Evolutionary conservation across 92 coral and sea anemone genomes (phyloP).

Genomic region (Blastomussa wellsi): DNA sequence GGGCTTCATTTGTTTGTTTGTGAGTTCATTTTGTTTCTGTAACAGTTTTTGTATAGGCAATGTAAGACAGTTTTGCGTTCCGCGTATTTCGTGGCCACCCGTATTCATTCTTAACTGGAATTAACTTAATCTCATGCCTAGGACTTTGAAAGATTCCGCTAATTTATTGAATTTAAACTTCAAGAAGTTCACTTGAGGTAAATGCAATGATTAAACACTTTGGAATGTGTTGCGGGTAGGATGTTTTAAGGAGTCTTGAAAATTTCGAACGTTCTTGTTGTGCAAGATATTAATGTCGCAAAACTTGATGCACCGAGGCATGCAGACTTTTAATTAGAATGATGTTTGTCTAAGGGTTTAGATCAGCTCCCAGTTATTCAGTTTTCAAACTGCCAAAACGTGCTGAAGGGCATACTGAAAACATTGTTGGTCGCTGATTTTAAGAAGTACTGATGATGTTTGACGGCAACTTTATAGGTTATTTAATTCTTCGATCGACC

Average conservation of each 20-base stretch:
- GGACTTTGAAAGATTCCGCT: neutral
- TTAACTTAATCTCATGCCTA: neutral
- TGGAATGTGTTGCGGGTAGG: neutral
- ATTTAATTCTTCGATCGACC: neutral
- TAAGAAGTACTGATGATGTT: neutral
- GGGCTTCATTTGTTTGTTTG: too few relatives aligned
- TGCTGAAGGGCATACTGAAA: neutral
- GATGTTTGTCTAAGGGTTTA: neutral
- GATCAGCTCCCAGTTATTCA: neutral
- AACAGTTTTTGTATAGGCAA: neutral
- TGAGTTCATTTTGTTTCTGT: neutral
- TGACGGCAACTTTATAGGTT: neutral
- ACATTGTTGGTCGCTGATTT: neutral
- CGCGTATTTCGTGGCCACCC: neutral
- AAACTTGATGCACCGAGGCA: neutral
- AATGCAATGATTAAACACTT: neutral
- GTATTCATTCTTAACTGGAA: neutral
- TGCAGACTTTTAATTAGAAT: neutral
- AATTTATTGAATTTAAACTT: neutral
- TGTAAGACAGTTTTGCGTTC: too few relatives aligned
- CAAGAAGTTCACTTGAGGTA: neutral
- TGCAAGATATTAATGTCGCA: neutral
- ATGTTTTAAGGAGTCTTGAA: neutral
- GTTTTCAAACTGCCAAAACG: neutral
- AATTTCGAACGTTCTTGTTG: neutral